Evolutionary conservation across 1,140 invertebrate genomes (phyloP).

Genomic region (Ridgeia piscesae): DNA sequence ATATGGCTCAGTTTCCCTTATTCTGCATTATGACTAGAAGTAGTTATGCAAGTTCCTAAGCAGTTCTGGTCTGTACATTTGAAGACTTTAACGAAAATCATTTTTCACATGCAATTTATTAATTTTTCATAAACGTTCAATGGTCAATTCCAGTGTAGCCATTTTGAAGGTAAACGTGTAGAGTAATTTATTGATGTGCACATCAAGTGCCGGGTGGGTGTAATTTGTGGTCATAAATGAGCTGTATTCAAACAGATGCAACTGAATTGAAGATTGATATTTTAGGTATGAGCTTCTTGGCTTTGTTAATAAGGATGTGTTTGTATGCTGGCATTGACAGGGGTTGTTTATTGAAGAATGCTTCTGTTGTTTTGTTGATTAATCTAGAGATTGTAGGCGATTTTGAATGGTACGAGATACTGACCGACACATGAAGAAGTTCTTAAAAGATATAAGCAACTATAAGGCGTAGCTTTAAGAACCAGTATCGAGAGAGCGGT

Average conservation of each 20-base stretch:
- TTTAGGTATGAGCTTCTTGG: not conserved
- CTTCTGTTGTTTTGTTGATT: not conserved
- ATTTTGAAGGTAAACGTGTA: not conserved
- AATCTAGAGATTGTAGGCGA: not conserved
- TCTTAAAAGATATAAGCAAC: not conserved
- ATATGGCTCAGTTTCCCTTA: not conserved
- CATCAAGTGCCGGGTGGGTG: not conserved
- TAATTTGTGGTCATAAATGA: not conserved
- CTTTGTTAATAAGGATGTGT: not conserved
- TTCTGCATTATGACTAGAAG: not conserved
- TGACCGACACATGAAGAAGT: not conserved
- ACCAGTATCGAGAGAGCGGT: not conserved
- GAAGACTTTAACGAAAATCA: not conserved
- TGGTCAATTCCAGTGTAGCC: not conserved
- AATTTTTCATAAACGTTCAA: not conserved
- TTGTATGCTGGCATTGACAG: not conserved
- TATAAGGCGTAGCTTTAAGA: not conserved
- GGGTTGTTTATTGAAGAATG: not conserved
- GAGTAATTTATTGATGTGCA: not conserved
- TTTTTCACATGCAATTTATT: not conserved
- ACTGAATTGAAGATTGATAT: not conserved
- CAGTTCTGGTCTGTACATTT: not conserved
- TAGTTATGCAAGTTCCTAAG: not conserved
- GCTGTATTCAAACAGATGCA: not conserved
- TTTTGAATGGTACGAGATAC: not conserved